Percentiles rank a stretch among this genome's conserved stretches.
Evolutionary conservation across 2,888 invertebrate species (phyloP).

Genomic region (Petrolisthes manimaculis): DNA sequence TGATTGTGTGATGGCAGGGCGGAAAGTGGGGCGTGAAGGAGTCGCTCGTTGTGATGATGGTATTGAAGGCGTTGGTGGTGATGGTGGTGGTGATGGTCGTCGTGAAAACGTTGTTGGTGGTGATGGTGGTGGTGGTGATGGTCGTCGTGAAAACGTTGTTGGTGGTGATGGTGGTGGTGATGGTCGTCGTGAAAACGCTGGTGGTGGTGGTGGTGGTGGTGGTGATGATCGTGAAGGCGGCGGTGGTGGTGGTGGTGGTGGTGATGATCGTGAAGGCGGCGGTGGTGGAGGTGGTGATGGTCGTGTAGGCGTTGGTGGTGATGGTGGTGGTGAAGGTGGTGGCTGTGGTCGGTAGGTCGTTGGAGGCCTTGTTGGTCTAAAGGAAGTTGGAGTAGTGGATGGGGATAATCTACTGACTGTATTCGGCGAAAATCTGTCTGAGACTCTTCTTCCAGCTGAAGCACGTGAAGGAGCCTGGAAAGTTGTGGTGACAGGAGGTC

Average conservation of each 20-base stretch:
- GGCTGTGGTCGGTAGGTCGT: not conserved
- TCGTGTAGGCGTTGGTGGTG: not conserved
- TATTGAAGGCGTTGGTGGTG: not conserved
- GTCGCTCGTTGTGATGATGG: not conserved
- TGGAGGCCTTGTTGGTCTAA: not conserved
- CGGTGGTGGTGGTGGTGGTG: not conserved
- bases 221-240: not conserved
- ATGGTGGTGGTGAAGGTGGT: not conserved
- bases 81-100: not conserved
- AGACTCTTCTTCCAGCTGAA: not conserved
- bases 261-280: not conserved
- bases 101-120: not conserved
- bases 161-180: not conserved
- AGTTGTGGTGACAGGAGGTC: not conserved
- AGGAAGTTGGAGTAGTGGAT: not conserved
- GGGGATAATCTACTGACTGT: not conserved
- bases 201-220: not conserved
- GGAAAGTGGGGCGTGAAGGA: conserved; percentile 1
- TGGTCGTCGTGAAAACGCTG: not conserved
- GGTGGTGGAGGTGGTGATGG: not conserved
- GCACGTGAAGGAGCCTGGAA: not conserved
- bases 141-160: not conserved
- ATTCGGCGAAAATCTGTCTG: not conserved
- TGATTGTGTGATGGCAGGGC: conserved; percentile 6
- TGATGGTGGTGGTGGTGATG: not conserved